Evolutionary conservation across 2,113 vertebrate genomes (phyloP).

Genomic region (Cebus imitator): DNA sequence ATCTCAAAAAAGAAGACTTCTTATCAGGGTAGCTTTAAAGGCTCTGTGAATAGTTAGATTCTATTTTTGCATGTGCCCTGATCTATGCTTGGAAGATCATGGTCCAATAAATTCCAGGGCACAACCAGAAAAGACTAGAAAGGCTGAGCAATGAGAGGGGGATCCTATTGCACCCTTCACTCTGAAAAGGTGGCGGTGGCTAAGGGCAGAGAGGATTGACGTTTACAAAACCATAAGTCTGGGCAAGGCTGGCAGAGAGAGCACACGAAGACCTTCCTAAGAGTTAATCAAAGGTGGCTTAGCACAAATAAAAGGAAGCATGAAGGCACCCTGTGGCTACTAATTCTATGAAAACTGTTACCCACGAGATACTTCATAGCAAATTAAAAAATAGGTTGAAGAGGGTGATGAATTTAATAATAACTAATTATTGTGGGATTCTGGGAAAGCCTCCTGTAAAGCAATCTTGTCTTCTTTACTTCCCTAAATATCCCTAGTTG

Average conservation of each 20-base stretch:
- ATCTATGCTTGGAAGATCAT: background rate
- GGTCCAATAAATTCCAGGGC: background rate
- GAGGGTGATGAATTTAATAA: background rate
- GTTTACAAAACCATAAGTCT: background rate
- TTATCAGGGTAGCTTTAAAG: background rate
- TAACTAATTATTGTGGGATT: background rate
- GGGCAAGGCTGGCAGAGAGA: background rate
- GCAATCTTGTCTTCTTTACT: background rate
- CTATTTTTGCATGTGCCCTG: background rate
- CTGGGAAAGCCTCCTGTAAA: background rate
- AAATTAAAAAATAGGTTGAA: slow-evolving; percentile 22
- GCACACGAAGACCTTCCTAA: background rate
- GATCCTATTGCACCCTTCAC: background rate
- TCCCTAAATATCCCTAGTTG: background rate
- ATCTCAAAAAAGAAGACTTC: background rate
- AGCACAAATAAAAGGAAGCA: slow-evolving; percentile 3
- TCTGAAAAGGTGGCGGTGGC: background rate
- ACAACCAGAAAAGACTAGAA: background rate
- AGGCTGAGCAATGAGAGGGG: background rate
- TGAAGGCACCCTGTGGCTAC: background rate
- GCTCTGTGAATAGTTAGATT: slow-evolving; percentile 8
- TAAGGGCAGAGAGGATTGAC: background rate
- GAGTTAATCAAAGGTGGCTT: background rate
- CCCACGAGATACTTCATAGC: background rate
- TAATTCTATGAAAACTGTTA: background rate